phyloP scores from a whole-genome alignment of 2,888 invertebrate species.

The Hirtodrosophila confusa region DNA sequence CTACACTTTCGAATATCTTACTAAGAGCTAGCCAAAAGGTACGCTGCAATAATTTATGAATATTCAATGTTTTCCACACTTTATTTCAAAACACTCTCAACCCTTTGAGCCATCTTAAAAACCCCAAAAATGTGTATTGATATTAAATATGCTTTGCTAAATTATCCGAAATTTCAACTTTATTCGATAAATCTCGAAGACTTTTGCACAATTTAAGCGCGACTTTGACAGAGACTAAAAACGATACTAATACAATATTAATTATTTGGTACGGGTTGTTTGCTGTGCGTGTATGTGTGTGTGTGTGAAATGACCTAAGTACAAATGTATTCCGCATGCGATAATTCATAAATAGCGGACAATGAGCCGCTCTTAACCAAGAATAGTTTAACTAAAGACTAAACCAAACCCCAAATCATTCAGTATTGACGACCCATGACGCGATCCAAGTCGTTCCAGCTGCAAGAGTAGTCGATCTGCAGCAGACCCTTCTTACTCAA shows the following conservation, averaged over 20 bases:
- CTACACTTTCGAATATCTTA: not conserved
- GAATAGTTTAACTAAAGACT: slow-evolving; percentile 56
- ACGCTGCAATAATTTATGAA: not conserved
- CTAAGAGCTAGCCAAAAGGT: too few species aligned
- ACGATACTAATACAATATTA: slow-evolving; percentile 42
- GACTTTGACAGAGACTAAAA: slow-evolving; percentile 55
- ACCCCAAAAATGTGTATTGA: too few species aligned
- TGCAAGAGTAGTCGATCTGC: slow-evolving; percentile 92
- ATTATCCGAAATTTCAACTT: slow-evolving; percentile 22
- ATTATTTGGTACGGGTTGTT: slow-evolving; percentile 67
- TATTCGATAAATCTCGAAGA: slow-evolving; percentile 50
- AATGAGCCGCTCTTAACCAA: slow-evolving; percentile 22
- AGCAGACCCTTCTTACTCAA: slow-evolving; percentile 91
- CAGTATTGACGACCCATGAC: slow-evolving; percentile 86
- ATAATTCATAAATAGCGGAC: slow-evolving; percentile 11
- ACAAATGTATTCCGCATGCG: slow-evolving; percentile 38
- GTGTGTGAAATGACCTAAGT: slow-evolving; percentile 58
- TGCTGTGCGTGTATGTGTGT: slow-evolving; percentile 19
- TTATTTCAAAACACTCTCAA: too few species aligned
- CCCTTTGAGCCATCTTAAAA: too few species aligned
- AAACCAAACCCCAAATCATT: slow-evolving; percentile 55
- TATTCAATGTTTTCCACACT: too few species aligned
- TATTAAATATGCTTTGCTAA: too few species aligned
- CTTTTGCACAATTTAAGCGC: slow-evolving; percentile 30
- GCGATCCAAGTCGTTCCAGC: slow-evolving; percentile 92